Evolutionary conservation across 2,797 vertebrate species (phyloP).

Genomic region (Enteromius treurensis): DNA sequence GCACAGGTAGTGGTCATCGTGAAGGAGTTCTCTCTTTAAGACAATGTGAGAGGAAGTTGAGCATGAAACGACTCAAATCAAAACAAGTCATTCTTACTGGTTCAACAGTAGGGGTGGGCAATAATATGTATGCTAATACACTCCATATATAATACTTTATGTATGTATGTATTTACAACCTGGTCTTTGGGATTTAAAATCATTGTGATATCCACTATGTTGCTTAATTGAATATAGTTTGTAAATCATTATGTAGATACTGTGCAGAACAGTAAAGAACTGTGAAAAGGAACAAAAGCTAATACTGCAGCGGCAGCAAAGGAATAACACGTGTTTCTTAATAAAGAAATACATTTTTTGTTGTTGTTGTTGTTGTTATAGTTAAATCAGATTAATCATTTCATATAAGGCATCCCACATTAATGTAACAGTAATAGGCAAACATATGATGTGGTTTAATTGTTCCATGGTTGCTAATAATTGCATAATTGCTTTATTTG

Average conservation of each 20-base stretch:
- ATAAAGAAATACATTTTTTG: background rate
- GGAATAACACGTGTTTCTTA: background rate
- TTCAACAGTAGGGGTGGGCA: background rate
- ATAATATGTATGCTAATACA: background rate
- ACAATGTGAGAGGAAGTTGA: constrained; percentile 39
- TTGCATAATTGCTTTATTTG: background rate
- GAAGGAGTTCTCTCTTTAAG: constrained; percentile 38
- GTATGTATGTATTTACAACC: background rate
- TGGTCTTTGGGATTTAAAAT: background rate
- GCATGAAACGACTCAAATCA: constrained; percentile 16
- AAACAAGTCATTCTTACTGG: background rate
- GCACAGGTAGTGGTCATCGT: constrained; percentile 58
- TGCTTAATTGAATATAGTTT: background rate
- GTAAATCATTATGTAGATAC: background rate
- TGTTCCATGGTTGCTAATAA: background rate
- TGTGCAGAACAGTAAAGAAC: background rate
- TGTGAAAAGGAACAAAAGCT: background rate
- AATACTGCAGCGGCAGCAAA: background rate
- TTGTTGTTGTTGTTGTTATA: background rate
- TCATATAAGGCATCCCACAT: background rate
- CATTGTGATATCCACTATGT: background rate
- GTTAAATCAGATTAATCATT: background rate
- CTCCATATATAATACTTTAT: background rate
- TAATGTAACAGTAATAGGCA: background rate
- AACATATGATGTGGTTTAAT: background rate